phyloP scores from a whole-genome alignment of 2,797 vertebrate genomes.

The Mus spretus region DNA sequence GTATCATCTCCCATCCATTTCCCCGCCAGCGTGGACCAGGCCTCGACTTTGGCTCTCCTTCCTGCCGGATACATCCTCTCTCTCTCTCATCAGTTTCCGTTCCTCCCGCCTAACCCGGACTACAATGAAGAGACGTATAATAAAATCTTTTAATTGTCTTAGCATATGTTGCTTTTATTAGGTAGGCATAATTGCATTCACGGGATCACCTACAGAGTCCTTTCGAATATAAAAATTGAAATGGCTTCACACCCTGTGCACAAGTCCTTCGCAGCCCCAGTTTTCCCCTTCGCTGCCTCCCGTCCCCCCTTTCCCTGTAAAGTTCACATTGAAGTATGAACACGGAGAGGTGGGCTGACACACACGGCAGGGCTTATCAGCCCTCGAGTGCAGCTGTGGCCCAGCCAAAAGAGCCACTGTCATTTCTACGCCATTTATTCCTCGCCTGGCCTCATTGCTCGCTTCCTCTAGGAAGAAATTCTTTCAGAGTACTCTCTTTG shows the following conservation, averaged over 20 bases:
- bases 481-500: slow-evolving; percentile 87
- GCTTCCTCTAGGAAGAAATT: slow-evolving; percentile 89
- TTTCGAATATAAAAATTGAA: slow-evolving; percentile 98
- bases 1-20: background rate
- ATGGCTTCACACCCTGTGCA: slow-evolving; percentile 99
- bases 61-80: slow-evolving; percentile 81
- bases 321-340: slow-evolving; percentile 96
- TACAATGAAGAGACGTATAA: slow-evolving; percentile 98
- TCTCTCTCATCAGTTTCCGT: slow-evolving; percentile 82
- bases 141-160: slow-evolving; percentile 99
- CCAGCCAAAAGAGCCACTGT: slow-evolving; percentile 94
- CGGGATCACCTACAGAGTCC: slow-evolving; percentile 99
- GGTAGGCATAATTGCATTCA: slow-evolving; percentile 99
- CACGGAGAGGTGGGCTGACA: slow-evolving; percentile 95
- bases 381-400: slow-evolving; percentile 92
- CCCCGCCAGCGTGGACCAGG: background rate
- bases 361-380: slow-evolving; percentile 93
- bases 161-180: slow-evolving; percentile 99
- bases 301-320: slow-evolving; percentile 94
- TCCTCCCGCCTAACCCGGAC: slow-evolving; percentile 90
- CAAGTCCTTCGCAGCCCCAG: slow-evolving; percentile 98
- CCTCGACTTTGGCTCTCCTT: slow-evolving; percentile 76
- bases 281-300: slow-evolving; percentile 98
- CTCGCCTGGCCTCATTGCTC: slow-evolving; percentile 89
- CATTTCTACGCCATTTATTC: slow-evolving; percentile 97